These are phyloP conservation scores for Monodelphis domestica DNA, from an alignment of 2,797 vertebrate genomes.

Conservation along the genomic window DNA sequence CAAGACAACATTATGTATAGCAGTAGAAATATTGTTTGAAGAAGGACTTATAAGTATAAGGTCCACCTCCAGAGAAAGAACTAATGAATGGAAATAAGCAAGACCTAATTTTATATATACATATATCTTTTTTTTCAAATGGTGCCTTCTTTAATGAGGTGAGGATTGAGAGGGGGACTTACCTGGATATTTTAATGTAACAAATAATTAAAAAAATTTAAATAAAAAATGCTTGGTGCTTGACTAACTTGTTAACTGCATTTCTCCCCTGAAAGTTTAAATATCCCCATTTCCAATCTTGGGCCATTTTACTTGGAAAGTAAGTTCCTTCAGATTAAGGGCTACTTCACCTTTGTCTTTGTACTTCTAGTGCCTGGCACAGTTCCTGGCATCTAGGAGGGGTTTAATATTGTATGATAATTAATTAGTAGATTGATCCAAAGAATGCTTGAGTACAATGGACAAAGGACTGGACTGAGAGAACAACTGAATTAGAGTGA, in stretches of 20 bases:
- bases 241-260: neutral
- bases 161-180: too few relatives aligned
- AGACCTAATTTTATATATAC: too few relatives aligned
- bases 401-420: neutral
- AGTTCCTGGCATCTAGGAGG: neutral
- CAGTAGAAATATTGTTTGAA: too few relatives aligned
- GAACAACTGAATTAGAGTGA: constrained; percentile 18
- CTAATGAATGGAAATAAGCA: too few relatives aligned
- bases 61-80: too few relatives aligned
- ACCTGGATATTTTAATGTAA: too few relatives aligned
- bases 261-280: neutral
- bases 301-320: neutral
- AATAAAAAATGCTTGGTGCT: too few relatives aligned
- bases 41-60: too few relatives aligned
- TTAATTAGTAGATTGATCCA: neutral
- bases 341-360: neutral
- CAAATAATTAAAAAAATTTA: too few relatives aligned
- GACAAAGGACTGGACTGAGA: constrained; percentile 4
- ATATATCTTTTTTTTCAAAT: too few relatives aligned
- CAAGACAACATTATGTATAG: too few relatives aligned
- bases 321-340: neutral
- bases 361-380: neutral
- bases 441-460: neutral
- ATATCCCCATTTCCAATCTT: neutral
- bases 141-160: too few relatives aligned